These are phyloP conservation scores for Neolamprologus sp. DNA, from an alignment of 2,113 vertebrate species.

Conservation along the genomic window DNA sequence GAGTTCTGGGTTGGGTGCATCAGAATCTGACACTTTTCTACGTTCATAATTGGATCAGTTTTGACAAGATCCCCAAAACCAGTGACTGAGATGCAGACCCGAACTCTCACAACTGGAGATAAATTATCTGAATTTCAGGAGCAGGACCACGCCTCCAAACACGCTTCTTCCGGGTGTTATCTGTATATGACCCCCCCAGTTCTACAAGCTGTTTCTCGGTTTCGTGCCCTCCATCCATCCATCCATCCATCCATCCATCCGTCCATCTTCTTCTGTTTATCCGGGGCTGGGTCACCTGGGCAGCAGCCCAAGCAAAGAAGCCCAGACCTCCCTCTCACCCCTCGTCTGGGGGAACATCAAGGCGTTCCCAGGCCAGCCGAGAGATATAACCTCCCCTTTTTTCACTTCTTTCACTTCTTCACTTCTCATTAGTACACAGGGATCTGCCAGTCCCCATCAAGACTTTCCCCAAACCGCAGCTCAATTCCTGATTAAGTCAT, in stretches of 20 bases:
- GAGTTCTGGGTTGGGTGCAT: background rate
- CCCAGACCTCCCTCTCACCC: background rate
- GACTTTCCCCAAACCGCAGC: fast-evolving
- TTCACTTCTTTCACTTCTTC: background rate
- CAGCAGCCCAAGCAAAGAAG: background rate
- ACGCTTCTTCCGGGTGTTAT: fast-evolving
- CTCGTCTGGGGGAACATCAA: fast-evolving
- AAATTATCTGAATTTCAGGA: background rate
- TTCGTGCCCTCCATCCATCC: fast-evolving
- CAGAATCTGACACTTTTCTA: background rate
- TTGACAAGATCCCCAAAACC: background rate
- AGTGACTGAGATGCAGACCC: fast-evolving
- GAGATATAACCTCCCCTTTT: background rate
- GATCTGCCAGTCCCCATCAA: background rate
- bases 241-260: fast-evolving
- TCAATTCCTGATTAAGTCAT: background rate
- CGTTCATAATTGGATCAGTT: fast-evolving
- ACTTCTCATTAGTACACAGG: fast-evolving
- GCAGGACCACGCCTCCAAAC: background rate
- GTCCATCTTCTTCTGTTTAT: background rate
- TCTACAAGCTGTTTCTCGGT: background rate
- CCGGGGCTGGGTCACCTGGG: fast-evolving
- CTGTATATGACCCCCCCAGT: background rate
- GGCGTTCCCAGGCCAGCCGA: background rate
- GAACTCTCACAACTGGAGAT: background rate